Base-by-base conservation (phyloP, 2,888 invertebrate genomes). In the Drosophila demipolita region DNA sequence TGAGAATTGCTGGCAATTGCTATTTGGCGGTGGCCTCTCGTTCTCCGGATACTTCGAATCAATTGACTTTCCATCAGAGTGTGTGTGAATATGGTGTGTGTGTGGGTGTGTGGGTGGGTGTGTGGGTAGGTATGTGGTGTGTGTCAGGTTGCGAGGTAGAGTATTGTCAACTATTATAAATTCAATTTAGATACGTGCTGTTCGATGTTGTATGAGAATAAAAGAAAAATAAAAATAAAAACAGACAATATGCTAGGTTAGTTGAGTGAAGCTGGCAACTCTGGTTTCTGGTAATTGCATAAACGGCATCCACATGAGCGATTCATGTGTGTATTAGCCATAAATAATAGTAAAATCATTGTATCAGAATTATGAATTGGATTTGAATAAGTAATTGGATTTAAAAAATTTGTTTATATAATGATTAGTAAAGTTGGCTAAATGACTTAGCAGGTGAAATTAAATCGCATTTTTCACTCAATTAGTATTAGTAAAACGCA, bases 81-180 rank as follows among this genome's bases (percentile, higher is more conserved):
- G 32, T 32, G 26, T 57, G 12, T 33, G 20, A 26, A 26, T 26
- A 26, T 26, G 26, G 26, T 49, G 23, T 64, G 57, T 35, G 23
- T 38, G 38, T 17, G 35, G 36, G 36, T 11, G 53, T 36, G 40
- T 38, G 49, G 33, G 58, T n/a, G 12, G 15, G n/a, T 7, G 23
- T 57, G 64, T 42, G 42, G 6, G n/a, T n/a, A n/a, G 53, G 49
- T 12, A 23, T 36, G 42, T 17, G 53, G n/a, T 8, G 49, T 54
- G 12, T 55, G 35, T 38, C 33, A 60, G 62, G 29, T 36, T 66
- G 54, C 59, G 65, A 59, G 63, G 52, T 80, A 72, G 67, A 72
- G 67, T 53, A 53, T 78, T 88, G 83, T 83, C 88, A 83, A 85
- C 88, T 78, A 86, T 88, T 86, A 83, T 88, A 88, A 88, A 88